Conservation (phyloP, 2,797 vertebrate species). For the Naso thynnoides region DNA sequence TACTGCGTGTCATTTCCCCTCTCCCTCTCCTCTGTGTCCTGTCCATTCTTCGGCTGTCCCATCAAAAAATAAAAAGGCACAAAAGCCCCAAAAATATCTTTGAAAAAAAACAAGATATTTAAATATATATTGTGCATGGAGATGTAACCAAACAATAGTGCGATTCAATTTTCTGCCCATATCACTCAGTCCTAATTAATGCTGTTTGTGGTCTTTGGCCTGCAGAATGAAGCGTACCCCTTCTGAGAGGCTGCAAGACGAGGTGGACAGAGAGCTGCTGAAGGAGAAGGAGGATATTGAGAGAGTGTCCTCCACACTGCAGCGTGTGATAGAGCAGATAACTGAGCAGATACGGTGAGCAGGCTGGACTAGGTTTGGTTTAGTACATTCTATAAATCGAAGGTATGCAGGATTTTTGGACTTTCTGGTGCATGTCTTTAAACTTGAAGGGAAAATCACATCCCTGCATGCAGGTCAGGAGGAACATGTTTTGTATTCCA, state of each 20-base stretch:
- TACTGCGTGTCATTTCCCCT: too few relatives aligned
- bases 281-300: slow-evolving; percentile 88
- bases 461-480: not conserved
- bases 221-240: slow-evolving; percentile 86
- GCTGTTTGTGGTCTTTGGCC: not conserved
- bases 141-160: too few relatives aligned
- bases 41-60: too few relatives aligned
- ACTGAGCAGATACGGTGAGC: slow-evolving; percentile 90
- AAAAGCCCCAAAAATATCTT: too few relatives aligned
- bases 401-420: not conserved
- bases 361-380: not conserved
- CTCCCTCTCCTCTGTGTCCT: too few relatives aligned
- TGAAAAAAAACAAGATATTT: too few relatives aligned
- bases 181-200: too few relatives aligned
- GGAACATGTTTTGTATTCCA: slow-evolving; percentile 64
- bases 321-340: slow-evolving; percentile 86
- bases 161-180: too few relatives aligned
- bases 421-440: not conserved
- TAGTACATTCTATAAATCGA: not conserved
- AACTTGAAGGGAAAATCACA: not conserved
- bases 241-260: slow-evolving; percentile 87
- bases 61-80: too few relatives aligned
- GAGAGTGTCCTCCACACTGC: slow-evolving; percentile 84
- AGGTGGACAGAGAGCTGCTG: slow-evolving; percentile 87
- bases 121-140: too few relatives aligned